Evolutionary conservation across 1,140 invertebrate species (phyloP).

Genomic region (Akabosia matsudoensis): DNA sequence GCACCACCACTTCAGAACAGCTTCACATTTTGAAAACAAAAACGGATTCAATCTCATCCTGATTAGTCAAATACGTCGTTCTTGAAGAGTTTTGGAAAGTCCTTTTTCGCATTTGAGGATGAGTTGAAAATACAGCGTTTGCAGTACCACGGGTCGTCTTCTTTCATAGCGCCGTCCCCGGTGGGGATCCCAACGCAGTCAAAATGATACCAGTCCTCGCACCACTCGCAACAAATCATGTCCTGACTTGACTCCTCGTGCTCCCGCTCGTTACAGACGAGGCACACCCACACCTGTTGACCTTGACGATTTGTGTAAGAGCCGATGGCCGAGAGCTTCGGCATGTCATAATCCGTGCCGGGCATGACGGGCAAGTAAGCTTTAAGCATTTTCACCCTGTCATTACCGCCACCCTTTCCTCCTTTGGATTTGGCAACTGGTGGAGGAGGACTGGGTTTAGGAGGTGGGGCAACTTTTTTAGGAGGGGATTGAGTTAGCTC

Average conservation of each 20-base stretch:
- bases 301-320: slow-evolving; percentile 23
- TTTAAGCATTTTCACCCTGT: background rate
- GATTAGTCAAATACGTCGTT: background rate
- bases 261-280: slow-evolving; percentile 30
- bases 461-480: too few relatives aligned
- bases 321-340: background rate
- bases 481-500: background rate
- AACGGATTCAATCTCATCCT: background rate
- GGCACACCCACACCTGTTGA: slow-evolving; percentile 30
- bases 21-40: background rate
- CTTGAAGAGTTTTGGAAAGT: background rate
- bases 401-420: background rate
- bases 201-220: slow-evolving; percentile 38
- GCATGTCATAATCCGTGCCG: background rate
- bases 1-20: too few relatives aligned
- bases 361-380: background rate
- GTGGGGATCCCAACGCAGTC: slow-evolving; percentile 29
- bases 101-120: slow-evolving; percentile 2
- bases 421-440: background rate
- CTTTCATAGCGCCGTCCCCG: background rate
- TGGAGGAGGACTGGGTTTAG: too few relatives aligned
- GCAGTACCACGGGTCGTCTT: slow-evolving; percentile 32
- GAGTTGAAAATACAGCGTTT: slow-evolving; percentile 28
- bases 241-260: slow-evolving; percentile 19
- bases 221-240: slow-evolving; percentile 38